Evolutionary conservation across 2,888 invertebrate genomes (phyloP), one percentile per base, ranked within the genome.

Genomic region (Geotrupes spiniger): DNA sequence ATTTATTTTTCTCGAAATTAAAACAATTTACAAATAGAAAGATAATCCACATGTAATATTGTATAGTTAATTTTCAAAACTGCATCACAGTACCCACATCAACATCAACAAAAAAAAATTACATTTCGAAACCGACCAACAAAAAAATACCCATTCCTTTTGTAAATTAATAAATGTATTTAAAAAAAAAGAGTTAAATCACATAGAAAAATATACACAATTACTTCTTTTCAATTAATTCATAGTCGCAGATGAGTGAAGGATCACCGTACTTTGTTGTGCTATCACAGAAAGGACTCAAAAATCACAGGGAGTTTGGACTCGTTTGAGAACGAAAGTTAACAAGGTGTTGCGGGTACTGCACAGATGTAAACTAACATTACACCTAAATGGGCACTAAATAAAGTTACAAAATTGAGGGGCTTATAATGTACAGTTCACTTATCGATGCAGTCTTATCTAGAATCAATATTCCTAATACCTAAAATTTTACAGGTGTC

Each of bases 81-180:
- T 69, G 70, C 71, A 71, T 68, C 70, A 68, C 72, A 72, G 72
- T 72, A 73, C 71, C 71, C 71, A 68, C 70, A 70, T 63, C 65
- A 68, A 61, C 62, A 53, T 45, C 16, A 38, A 38, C 11, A 38
- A 8, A 33, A 10, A 33, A 33, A 33, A 33, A 8, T 15, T 8
- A 33, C 33, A 33, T 6, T 6, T 21, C 21, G 33, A 33, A 33
- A 21, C 21, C 21, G 21, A 21, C 21, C 21, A 21, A 21, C 3
- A 21, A 21, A 21, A 4, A 4, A 21, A 21, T 6, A 21, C 6
- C 6, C 6, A 4, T 21, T 21, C 6, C 6, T 21, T 21, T 21
- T 3, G 21, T 21, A 21, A 21, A 21, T 21, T 21, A 21, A n/a
- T n/a, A n/a, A n/a, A n/a, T 6, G 21, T 21, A 21, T 21, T n/a